Evolutionary conservation across 53 echinoderm and acorn worm species (phyloP).

Genomic region (Echinarachnius parma): DNA sequence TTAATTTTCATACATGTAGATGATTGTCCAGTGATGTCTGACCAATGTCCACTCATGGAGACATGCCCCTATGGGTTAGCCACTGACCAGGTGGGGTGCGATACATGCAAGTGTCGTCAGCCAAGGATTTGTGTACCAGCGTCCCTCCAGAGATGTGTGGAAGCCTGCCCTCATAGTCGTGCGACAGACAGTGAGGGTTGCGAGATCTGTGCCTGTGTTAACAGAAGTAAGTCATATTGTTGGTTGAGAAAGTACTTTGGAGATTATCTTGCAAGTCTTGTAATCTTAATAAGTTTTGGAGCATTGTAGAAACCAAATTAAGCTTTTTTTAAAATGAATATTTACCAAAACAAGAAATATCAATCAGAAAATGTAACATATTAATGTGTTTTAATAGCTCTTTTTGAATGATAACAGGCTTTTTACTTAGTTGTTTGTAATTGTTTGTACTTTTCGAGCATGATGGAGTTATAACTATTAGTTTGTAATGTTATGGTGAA

Average conservation of each 20-base stretch:
- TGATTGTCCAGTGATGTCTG: constrained; percentile 5
- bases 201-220: constrained; percentile 43
- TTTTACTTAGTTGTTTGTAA: too few relatives aligned
- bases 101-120: constrained; percentile 23
- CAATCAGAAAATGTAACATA: too few relatives aligned
- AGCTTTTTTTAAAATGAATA: too few relatives aligned
- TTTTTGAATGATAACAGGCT: neutral
- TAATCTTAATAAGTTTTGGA: too few relatives aligned
- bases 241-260: too few relatives aligned
- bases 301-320: too few relatives aligned
- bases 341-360: too few relatives aligned
- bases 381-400: too few relatives aligned
- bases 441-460: too few relatives aligned
- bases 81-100: constrained; percentile 33
- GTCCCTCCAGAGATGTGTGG: constrained; percentile 16
- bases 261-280: too few relatives aligned
- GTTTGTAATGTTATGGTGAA: too few relatives aligned
- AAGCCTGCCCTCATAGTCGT: constrained; percentile 36
- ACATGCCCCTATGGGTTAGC: constrained; percentile 38
- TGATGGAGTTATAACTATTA: too few relatives aligned
- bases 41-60: constrained; percentile 31
- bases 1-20: neutral
- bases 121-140: constrained; percentile 30
- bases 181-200: constrained; percentile 50
- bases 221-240: constrained; percentile 34